phyloP scores from a whole-genome alignment of 2,113 vertebrate genomes.

The Copsychus sechellarum region DNA sequence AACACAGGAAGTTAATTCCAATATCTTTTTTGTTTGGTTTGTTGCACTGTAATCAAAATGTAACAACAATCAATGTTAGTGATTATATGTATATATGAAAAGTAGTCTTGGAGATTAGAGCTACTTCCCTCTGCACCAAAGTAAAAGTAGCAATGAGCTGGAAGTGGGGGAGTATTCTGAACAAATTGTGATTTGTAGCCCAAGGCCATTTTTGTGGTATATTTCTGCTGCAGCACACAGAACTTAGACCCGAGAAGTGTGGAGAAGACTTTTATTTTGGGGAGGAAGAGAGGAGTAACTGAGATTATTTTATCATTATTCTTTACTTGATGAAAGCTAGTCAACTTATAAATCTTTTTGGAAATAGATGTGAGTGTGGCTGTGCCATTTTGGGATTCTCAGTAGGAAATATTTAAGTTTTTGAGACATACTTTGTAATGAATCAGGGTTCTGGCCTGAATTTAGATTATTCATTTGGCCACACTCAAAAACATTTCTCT shows the following conservation, averaged over 20 bases:
- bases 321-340: neutral
- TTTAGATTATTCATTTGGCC: neutral
- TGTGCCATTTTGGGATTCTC: neutral
- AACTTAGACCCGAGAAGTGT: neutral
- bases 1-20: neutral
- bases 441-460: neutral
- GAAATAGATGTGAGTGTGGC: neutral
- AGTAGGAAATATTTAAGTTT: neutral
- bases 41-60: slow-evolving; percentile 16
- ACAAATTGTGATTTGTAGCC: neutral
- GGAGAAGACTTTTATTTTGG: neutral
- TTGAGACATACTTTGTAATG: neutral
- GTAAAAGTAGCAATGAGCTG: neutral
- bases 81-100: neutral
- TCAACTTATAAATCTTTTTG: neutral
- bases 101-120: neutral
- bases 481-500: neutral
- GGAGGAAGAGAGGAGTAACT: neutral
- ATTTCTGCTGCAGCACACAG: neutral
- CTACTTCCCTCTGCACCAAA: neutral
- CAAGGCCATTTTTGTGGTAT: neutral
- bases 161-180: neutral
- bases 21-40: neutral
- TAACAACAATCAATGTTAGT: neutral
- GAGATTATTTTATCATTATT: neutral